These are phyloP conservation scores for Bombus sylvicola DNA, from an alignment of 1,140 invertebrate species.

Conservation along the genomic window DNA sequence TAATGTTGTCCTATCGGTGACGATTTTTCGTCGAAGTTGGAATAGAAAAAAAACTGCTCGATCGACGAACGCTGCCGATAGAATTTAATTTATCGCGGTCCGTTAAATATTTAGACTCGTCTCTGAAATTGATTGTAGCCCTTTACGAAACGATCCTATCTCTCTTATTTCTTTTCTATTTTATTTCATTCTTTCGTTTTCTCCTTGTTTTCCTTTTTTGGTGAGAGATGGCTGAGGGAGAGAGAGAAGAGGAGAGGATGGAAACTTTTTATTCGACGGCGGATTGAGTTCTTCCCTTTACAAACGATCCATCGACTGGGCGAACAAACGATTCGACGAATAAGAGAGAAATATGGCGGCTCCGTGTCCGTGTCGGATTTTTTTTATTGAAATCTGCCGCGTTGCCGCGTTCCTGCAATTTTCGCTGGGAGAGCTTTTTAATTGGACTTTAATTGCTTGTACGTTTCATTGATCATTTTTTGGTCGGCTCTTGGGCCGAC, in stretches of 20 bases:
- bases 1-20: not conserved
- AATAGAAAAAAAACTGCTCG: not conserved
- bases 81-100: slow-evolving; percentile 25
- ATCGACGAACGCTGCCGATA: not conserved
- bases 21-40: not conserved
- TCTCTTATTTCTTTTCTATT: not conserved
- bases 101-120: slow-evolving; percentile 38
- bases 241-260: too few species aligned
- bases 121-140: slow-evolving; percentile 1
- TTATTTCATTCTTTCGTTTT: not conserved
- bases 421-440: slow-evolving; percentile 5
- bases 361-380: slow-evolving; percentile 22
- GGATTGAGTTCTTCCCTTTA: not conserved
- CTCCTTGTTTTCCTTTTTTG: not conserved
- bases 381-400: slow-evolving; percentile 20
- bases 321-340: slow-evolving; percentile 23
- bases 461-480: not conserved
- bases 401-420: not conserved
- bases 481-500: not conserved
- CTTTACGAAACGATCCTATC: not conserved
- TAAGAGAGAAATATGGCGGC: slow-evolving; percentile 33
- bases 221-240: not conserved
- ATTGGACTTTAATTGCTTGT: slow-evolving; percentile 46
- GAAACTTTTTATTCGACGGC: not conserved
- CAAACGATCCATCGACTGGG: not conserved